These are phyloP conservation scores for Poecilia picta DNA, from an alignment of 2,797 vertebrate genomes.

Conservation along the genomic window DNA sequence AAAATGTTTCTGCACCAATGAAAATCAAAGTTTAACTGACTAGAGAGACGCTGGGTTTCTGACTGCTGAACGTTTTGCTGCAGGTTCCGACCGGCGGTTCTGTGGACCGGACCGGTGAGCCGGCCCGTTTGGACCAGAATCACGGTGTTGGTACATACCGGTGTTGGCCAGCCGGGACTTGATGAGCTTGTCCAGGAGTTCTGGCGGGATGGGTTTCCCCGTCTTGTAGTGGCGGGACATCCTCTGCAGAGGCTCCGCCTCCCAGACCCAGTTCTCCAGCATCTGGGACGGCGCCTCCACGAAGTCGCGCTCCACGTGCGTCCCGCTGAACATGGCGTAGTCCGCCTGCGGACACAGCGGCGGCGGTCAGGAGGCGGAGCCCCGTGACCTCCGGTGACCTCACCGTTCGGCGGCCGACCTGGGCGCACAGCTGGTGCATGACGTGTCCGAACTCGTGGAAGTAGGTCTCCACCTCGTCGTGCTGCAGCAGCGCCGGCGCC, in stretches of 20 bases:
- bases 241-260: conserved; percentile 89
- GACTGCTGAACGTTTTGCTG: no score
- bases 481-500: conserved; percentile 91
- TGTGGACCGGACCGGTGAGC: conserved; percentile 79
- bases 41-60: no score
- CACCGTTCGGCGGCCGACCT: conserved; percentile 77
- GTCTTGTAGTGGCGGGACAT: conserved; percentile 94
- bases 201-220: conserved; percentile 82
- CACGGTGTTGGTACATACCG: conserved; percentile 66
- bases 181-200: conserved; percentile 92
- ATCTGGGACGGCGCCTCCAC: conserved; percentile 98
- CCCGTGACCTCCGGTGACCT: neutral
- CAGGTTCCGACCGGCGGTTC: no score
- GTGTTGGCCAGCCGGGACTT: conserved; percentile 95
- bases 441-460: conserved; percentile 98
- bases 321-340: conserved; percentile 97
- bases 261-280: conserved; percentile 99
- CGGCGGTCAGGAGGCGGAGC: neutral
- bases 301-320: conserved; percentile 94
- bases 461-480: conserved; percentile 97
- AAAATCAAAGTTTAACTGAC: no score
- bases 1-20: no score
- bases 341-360: conserved; percentile 81
- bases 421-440: conserved; percentile 97
- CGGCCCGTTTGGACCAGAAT: neutral